Evolutionary conservation across 2,113 vertebrate species (phyloP).

Genomic region (Pangasianodon gigas): DNA sequence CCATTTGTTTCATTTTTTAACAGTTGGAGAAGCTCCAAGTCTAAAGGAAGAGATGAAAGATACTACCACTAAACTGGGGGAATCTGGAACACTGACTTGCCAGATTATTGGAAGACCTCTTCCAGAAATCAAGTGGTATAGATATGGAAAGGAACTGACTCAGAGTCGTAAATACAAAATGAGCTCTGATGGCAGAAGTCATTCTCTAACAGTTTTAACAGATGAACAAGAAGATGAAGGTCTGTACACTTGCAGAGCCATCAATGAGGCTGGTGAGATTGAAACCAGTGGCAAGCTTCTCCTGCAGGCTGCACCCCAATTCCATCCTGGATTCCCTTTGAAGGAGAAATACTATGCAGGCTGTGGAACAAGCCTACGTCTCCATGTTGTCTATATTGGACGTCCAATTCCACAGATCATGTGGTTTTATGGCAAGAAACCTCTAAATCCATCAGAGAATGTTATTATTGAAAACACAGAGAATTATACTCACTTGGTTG

Average conservation of each 20-base stretch:
- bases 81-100: slow-evolving; percentile 87
- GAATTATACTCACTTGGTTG: slow-evolving; percentile 92
- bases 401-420: slow-evolving; percentile 97
- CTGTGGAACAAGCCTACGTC: slow-evolving; percentile 90
- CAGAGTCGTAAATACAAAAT: slow-evolving; percentile 99
- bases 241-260: slow-evolving; percentile 89
- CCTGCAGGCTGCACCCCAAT: slow-evolving; percentile 89
- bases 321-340: slow-evolving; percentile 93
- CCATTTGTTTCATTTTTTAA: slow-evolving; percentile 35
- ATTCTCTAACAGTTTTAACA: slow-evolving; percentile 87
- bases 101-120: slow-evolving; percentile 93
- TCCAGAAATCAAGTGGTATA: slow-evolving; percentile 97
- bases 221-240: slow-evolving; percentile 99
- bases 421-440: slow-evolving; percentile 96
- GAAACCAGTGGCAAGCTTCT: slow-evolving; percentile 93
- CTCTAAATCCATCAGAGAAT: slow-evolving; percentile 85
- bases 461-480: slow-evolving; percentile 95
- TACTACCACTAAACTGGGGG: slow-evolving; percentile 88
- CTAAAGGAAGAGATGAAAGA: slow-evolving; percentile 88
- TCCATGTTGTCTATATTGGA: slow-evolving; percentile 94
- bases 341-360: slow-evolving; percentile 92
- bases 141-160: slow-evolving; percentile 91
- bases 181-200: slow-evolving; percentile 95
- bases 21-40: slow-evolving; percentile 92
- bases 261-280: slow-evolving; percentile 91